Conservation (phyloP, 2,113 vertebrate genomes). For the Brachyhypopomus gauderio region DNA sequence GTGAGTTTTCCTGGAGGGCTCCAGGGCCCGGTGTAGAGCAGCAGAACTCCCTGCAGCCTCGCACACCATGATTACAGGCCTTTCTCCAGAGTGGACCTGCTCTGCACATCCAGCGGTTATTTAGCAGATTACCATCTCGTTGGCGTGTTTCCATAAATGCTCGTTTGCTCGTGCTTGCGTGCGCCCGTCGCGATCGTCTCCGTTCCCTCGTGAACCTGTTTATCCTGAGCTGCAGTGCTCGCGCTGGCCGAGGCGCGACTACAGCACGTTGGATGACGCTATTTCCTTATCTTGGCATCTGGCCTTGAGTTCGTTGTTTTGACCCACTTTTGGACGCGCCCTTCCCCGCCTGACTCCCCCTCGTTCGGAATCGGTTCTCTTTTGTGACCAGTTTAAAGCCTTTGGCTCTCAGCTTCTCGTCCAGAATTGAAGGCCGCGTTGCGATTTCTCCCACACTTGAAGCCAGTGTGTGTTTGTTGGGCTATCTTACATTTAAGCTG, state of each 20-base stretch:
- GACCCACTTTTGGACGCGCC: conserved; percentile 23
- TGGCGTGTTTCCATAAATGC: too few species aligned
- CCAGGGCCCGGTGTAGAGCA: conserved; percentile 8
- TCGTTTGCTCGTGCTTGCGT: conserved; percentile 35
- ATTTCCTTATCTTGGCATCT: conserved; percentile 34
- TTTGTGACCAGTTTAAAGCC: neutral
- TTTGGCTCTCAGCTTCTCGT: conserved; percentile 46
- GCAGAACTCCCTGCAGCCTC: neutral
- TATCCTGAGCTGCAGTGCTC: neutral
- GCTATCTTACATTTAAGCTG: conserved; percentile 46
- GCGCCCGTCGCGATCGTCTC: neutral
- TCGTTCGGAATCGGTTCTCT: neutral
- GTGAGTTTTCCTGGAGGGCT: conserved; percentile 24
- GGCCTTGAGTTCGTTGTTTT: conserved; percentile 18
- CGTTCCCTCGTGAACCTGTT: neutral
- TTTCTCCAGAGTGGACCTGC: conserved; percentile 11
- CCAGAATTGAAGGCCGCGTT: conserved; percentile 59
- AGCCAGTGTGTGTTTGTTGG: conserved; percentile 33
- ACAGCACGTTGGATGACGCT: neutral
- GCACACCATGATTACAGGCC: conserved; percentile 35
- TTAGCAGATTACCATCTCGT: conserved; percentile 21
- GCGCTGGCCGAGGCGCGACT: neutral
- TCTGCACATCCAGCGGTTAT: neutral
- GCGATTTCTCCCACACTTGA: conserved; percentile 63
- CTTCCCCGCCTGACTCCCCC: conserved; percentile 5